A percentile compares a stretch with the other conserved stretches of the same genome.
phyloP scores from a whole-genome alignment of 1,140 invertebrate genomes.

The Trichomalopsis sarcophagae region DNA sequence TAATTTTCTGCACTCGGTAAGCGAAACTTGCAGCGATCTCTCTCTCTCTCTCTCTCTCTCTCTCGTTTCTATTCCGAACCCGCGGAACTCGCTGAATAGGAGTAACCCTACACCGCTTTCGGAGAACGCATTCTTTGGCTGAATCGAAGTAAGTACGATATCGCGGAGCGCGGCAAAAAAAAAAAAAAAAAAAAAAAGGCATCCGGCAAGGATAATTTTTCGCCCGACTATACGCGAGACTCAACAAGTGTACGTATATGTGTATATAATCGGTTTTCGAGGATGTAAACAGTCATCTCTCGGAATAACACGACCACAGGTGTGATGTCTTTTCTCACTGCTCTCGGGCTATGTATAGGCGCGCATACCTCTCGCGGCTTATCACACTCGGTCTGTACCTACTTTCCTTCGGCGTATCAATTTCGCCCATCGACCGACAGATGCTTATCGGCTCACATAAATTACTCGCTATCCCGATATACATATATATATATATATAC shows the following conservation, averaged over 20 bases:
- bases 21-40: slow-evolving; percentile 9
- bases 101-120: neutral
- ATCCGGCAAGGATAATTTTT: neutral
- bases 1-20: neutral
- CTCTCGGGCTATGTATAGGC: neutral
- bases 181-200: neutral
- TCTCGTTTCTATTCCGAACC: neutral
- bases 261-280: neutral
- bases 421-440: neutral
- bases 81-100: neutral
- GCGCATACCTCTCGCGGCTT: neutral
- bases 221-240: neutral
- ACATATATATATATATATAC: neutral
- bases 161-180: neutral
- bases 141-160: no score
- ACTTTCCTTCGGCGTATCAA: neutral
- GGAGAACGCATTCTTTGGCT: neutral
- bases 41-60: no score
- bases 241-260: no score
- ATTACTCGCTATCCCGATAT: neutral
- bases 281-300: neutral
- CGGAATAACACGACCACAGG: neutral
- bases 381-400: neutral
- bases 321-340: neutral
- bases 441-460: neutral